Conservation (phyloP, 2,888 invertebrate genomes). For the Dasypolia templi region DNA sequence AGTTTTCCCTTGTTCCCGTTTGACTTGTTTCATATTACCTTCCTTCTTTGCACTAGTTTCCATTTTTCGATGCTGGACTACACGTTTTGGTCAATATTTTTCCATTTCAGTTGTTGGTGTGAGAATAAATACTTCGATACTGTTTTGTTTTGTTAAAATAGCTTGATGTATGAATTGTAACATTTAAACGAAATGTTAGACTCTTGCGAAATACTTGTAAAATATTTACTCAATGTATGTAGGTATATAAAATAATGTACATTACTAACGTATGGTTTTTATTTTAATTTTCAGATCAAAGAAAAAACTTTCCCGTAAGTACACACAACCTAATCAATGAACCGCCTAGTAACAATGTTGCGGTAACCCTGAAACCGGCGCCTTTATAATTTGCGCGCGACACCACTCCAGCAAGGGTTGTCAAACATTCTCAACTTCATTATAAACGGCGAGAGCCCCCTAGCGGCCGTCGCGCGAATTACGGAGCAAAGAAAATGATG, state of each 20-base stretch:
- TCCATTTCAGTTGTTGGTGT: conserved; percentile 6
- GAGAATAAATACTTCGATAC: not conserved
- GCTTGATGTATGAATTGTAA: not conserved
- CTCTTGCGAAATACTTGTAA: not conserved
- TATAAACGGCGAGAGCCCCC: conserved; percentile 72
- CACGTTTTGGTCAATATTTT: conserved; percentile 14
- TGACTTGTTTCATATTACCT: conserved; percentile 49
- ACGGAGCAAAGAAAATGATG: conserved; percentile 65
- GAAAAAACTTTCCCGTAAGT: conserved; percentile 31
- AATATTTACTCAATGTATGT: not conserved
- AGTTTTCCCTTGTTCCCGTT: conserved; percentile 48
- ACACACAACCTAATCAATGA: conserved; percentile 4
- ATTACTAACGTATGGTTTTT: not conserved
- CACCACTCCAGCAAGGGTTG: conserved; percentile 74
- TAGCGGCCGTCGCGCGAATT: conserved; percentile 69
- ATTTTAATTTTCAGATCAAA: conserved; percentile 43
- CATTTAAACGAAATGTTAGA: not conserved
- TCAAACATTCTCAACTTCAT: conserved; percentile 79
- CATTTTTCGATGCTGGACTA: conserved; percentile 28
- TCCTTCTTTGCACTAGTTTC: conserved; percentile 57
- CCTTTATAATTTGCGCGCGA: conserved; percentile 72
- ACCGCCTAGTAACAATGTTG: conserved; percentile 8
- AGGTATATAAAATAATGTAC: no score
- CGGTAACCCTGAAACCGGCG: conserved; percentile 74
- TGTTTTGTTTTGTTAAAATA: not conserved